These are phyloP conservation scores for Argopecten irradians DNA, from an alignment of 1,140 invertebrate species.

Conservation along the genomic window DNA sequence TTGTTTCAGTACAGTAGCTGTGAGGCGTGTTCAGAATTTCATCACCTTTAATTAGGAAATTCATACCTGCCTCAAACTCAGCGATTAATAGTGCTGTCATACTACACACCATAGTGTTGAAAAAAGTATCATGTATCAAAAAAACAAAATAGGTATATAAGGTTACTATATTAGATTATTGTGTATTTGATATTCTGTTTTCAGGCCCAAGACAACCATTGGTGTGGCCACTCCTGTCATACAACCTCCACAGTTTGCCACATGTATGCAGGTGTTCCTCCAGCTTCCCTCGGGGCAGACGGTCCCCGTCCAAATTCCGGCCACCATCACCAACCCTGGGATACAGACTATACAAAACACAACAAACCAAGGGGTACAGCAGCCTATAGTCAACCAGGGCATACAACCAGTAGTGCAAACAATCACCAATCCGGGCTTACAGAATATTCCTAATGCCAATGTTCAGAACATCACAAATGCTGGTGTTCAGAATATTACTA, in stretches of 20 bases:
- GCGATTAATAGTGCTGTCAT: no score
- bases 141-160: no score
- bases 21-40: no score
- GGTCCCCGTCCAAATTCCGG: conserved; percentile 71
- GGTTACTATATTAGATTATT: no score
- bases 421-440: conserved; percentile 25
- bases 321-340: conserved; percentile 59
- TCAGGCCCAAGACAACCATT: conserved; percentile 41
- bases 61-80: no score
- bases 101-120: no score
- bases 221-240: conserved; percentile 31
- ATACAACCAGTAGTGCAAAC: conserved; percentile 31
- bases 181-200: no score
- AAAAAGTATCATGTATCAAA: no score
- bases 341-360: conserved; percentile 31
- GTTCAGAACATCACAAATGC: not conserved
- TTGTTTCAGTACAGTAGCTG: no score
- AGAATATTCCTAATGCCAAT: not conserved
- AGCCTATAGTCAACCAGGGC: not conserved
- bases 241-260: conserved; percentile 39
- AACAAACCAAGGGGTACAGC: conserved; percentile 27
- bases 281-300: conserved; percentile 73
- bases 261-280: conserved; percentile 68
- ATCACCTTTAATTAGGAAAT: no score
- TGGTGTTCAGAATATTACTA: not conserved